Conservation (phyloP, 2,797 vertebrate species). For the Cephalopachus bancanus region DNA sequence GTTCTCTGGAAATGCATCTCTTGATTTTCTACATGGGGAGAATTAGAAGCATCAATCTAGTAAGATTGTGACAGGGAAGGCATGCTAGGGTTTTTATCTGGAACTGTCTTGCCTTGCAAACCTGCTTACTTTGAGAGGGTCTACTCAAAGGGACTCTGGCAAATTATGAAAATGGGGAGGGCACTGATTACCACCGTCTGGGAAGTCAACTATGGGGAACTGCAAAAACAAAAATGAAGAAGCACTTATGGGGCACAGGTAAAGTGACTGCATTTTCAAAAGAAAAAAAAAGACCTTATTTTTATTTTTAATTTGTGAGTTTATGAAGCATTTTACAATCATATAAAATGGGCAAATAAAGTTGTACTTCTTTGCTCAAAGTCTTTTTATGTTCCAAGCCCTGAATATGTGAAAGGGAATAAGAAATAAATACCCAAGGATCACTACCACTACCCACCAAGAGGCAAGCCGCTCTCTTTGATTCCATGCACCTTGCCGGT, state of each 20-base stretch:
- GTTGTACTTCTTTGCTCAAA: background rate
- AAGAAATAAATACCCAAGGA: background rate
- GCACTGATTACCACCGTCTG: background rate
- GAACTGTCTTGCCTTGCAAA: background rate
- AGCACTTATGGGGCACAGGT: background rate
- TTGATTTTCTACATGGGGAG: background rate
- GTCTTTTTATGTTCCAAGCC: background rate
- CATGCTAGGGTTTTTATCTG: background rate
- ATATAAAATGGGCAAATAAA: constrained; percentile 48
- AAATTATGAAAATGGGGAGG: background rate
- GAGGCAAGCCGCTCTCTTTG: background rate
- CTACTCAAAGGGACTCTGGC: background rate
- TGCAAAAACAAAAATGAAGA: background rate
- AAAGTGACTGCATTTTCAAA: background rate
- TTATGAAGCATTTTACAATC: constrained; percentile 63
- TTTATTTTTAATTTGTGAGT: constrained; percentile 66
- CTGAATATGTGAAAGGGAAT: background rate
- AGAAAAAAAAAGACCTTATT: background rate
- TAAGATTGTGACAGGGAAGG: background rate
- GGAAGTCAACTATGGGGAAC: background rate
- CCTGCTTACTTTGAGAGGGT: background rate
- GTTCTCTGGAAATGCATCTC: background rate
- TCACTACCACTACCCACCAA: background rate
- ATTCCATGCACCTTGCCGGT: too few species aligned
- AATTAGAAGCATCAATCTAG: background rate